These are phyloP conservation scores for Chloroceryle inda DNA, from an alignment of 2,797 vertebrate genomes.

Conservation along the genomic window DNA sequence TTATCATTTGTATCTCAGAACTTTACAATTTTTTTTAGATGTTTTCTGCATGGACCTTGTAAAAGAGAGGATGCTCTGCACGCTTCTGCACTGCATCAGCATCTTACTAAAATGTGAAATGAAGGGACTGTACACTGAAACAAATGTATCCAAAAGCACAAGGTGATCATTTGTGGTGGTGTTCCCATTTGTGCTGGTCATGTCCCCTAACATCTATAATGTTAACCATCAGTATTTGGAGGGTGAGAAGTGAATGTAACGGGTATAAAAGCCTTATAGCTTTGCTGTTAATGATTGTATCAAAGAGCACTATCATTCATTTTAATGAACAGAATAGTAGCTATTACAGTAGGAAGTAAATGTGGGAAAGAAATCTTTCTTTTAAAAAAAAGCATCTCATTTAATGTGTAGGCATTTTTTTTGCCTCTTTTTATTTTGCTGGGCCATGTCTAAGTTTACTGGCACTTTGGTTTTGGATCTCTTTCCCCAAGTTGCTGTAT, in stretches of 20 bases:
- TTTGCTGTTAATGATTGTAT: conserved; percentile 79
- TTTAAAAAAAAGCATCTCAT: conserved; percentile 80
- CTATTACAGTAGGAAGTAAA: conserved; percentile 71
- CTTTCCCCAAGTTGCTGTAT: conserved; percentile 85
- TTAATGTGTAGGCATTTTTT: conserved; percentile 86
- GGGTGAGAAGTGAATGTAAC: conserved; percentile 84
- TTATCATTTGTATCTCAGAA: conserved; percentile 85
- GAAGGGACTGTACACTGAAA: conserved; percentile 85
- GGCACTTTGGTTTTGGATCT: conserved; percentile 82
- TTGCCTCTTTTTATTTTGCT: conserved; percentile 78
- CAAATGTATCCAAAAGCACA: conserved; percentile 82
- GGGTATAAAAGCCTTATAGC: conserved; percentile 79
- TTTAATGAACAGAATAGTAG: conserved; percentile 75
- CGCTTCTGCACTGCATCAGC: conserved; percentile 81
- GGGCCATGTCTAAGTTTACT: conserved; percentile 82
- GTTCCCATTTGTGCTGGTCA: conserved; percentile 85
- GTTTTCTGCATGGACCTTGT: conserved; percentile 85
- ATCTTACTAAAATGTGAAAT: conserved; percentile 82
- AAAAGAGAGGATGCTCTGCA: conserved; percentile 85
- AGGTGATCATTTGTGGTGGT: conserved; percentile 82
- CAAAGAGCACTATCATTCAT: conserved; percentile 78
- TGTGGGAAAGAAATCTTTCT: conserved; percentile 78
- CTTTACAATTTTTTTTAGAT: conserved; percentile 83
- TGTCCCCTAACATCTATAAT: conserved; percentile 73
- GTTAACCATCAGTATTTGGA: conserved; percentile 81